Conservation (phyloP, 2,113 vertebrate species). For the Triplophysa tibetana region DNA sequence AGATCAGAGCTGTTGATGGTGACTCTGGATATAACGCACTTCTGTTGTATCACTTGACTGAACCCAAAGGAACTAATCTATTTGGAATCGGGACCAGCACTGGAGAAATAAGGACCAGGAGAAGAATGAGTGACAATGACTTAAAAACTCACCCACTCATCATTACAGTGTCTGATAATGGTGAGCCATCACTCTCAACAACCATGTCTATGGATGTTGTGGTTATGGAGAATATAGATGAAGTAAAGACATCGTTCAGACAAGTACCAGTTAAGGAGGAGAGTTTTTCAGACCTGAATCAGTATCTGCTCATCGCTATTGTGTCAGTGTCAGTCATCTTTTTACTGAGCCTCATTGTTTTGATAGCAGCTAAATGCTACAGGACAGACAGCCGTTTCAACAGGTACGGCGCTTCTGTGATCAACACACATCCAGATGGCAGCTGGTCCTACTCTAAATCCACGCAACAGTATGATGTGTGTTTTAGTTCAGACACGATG, state of each 20-base stretch:
- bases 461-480: slow-evolving; percentile 67
- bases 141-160: slow-evolving; percentile 74
- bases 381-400: slow-evolving; percentile 45
- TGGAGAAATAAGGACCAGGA: slow-evolving; percentile 61
- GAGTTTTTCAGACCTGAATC: slow-evolving; percentile 65
- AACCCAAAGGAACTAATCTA: slow-evolving; percentile 54
- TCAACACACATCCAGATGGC: slow-evolving; percentile 58
- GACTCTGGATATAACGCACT: slow-evolving; percentile 62
- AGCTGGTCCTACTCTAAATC: slow-evolving; percentile 69
- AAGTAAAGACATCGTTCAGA: slow-evolving; percentile 70
- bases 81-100: slow-evolving; percentile 58
- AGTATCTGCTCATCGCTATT: slow-evolving; percentile 74
- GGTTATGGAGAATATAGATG: slow-evolving; percentile 62
- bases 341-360: slow-evolving; percentile 54
- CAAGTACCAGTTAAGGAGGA: slow-evolving; percentile 62
- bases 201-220: slow-evolving; percentile 72
- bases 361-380: slow-evolving; percentile 57
- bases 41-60: slow-evolving; percentile 54
- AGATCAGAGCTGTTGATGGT: slow-evolving; percentile 57
- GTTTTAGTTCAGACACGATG: slow-evolving; percentile 65
- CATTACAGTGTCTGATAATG: slow-evolving; percentile 73
- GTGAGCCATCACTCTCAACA: slow-evolving; percentile 75
- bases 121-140: slow-evolving; percentile 72
- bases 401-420: slow-evolving; percentile 48
- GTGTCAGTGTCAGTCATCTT: slow-evolving; percentile 74